Evolutionary conservation across 2,888 invertebrate genomes (phyloP).

Genomic region (Frankliniella intonsa): DNA sequence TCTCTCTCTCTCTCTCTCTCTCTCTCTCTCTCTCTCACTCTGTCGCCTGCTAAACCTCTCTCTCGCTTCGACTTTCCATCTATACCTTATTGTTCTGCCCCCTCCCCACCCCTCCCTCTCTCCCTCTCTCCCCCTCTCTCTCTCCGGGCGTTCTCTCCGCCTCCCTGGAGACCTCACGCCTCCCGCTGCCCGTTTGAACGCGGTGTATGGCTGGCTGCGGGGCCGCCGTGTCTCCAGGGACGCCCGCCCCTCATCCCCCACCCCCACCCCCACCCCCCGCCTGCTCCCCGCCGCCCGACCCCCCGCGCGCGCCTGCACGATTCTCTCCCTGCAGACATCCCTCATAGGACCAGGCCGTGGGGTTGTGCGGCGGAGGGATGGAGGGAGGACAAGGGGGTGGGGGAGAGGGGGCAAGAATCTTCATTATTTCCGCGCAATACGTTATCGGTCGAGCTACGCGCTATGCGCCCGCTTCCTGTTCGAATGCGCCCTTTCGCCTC

Average conservation of each 20-base stretch:
- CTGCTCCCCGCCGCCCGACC: not conserved
- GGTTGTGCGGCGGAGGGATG: not conserved
- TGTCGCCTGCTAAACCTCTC: not conserved
- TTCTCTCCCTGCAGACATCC: not conserved
- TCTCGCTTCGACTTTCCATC: not conserved
- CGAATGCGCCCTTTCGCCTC: not conserved
- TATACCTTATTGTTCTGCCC: not conserved
- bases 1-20: not conserved
- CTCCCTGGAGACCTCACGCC: not conserved
- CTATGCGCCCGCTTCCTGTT: not conserved
- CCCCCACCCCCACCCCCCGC: not conserved
- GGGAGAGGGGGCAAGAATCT: not conserved
- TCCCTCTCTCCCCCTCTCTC: not conserved
- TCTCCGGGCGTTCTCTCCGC: not conserved
- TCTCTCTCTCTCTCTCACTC: not conserved
- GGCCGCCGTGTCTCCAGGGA: not conserved
- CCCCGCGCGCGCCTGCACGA: not conserved
- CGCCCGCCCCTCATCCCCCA: not conserved
- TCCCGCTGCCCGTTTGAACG: not conserved
- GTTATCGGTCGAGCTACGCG: not conserved
- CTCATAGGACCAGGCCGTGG: not conserved
- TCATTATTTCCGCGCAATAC: constrained; percentile 16
- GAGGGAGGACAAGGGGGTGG: not conserved
- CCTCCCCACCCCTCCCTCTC: too few species aligned
- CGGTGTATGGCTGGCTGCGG: not conserved